A percentile compares a stretch with the other conserved stretches of the same genome.
phyloP scores from a whole-genome alignment of 2,113 vertebrate genomes.

The Phycodurus eques region DNA sequence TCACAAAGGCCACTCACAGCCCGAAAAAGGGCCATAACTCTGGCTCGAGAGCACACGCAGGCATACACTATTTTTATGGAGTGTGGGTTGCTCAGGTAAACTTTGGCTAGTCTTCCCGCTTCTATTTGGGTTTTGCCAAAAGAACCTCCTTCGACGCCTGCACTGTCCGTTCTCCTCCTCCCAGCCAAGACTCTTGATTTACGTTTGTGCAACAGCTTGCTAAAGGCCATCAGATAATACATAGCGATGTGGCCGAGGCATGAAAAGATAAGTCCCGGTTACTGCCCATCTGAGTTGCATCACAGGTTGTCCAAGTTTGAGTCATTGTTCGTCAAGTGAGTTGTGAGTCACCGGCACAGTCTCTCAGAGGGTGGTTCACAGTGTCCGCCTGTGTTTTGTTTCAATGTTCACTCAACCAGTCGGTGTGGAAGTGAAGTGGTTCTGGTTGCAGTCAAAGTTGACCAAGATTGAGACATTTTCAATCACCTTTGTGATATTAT shows the following conservation, averaged over 20 bases:
- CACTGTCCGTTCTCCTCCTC: slow-evolving; percentile 55
- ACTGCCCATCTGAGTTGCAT: slow-evolving; percentile 44
- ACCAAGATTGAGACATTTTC: neutral
- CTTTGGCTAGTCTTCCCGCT: slow-evolving; percentile 48
- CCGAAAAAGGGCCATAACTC: slow-evolving; percentile 34
- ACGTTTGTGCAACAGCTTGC: slow-evolving; percentile 28
- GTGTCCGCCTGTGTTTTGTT: neutral
- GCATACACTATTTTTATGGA: slow-evolving; percentile 39
- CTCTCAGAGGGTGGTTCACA: slow-evolving; percentile 38
- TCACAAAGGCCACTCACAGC: slow-evolving; percentile 48
- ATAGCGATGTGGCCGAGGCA: slow-evolving; percentile 4
- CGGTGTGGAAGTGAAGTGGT: neutral
- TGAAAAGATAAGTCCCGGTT: slow-evolving; percentile 27
- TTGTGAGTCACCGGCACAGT: slow-evolving; percentile 52
- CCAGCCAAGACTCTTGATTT: slow-evolving; percentile 28
- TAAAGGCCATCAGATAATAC: slow-evolving; percentile 14
- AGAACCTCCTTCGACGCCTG: slow-evolving; percentile 55
- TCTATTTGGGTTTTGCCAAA: slow-evolving; percentile 65
- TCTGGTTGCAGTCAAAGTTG: neutral
- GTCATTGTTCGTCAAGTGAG: slow-evolving; percentile 52
- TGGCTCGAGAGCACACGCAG: slow-evolving; percentile 11
- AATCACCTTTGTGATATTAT: neutral
- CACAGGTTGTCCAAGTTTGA: slow-evolving; percentile 49
- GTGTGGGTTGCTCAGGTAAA: slow-evolving; percentile 38
- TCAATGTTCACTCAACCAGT: neutral